Evolutionary conservation across 2,113 vertebrate genomes (phyloP).

Genomic region (Ranitomeya imitator): DNA sequence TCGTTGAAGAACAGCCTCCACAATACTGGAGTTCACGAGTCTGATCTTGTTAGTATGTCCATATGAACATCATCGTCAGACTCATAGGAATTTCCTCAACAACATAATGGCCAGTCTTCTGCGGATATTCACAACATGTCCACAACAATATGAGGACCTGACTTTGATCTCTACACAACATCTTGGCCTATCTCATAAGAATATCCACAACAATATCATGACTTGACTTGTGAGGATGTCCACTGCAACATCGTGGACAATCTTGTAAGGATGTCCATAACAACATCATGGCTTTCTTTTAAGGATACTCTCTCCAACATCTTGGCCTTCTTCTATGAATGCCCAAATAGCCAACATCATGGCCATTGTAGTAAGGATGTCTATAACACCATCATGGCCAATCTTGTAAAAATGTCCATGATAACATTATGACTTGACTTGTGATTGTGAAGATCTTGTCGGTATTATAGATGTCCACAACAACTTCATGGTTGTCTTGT

Average conservation of each 20-base stretch:
- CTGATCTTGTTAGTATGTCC: background rate
- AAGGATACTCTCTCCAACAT: too few species aligned
- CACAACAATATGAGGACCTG: background rate
- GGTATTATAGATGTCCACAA: too few species aligned
- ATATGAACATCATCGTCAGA: background rate
- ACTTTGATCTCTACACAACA: background rate
- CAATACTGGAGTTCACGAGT: too few species aligned
- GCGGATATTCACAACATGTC: background rate
- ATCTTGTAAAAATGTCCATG: too few species aligned
- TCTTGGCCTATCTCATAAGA: background rate
- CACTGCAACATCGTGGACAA: background rate
- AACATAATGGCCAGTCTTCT: background rate
- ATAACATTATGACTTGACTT: too few species aligned
- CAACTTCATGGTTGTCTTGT: too few species aligned
- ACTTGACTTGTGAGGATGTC: background rate
- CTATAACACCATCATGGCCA: too few species aligned
- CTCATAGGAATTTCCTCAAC: background rate
- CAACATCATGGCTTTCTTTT: background rate
- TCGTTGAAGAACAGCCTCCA: too few species aligned
- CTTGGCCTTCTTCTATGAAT: too few species aligned
- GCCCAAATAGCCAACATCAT: too few species aligned
- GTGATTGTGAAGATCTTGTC: too few species aligned
- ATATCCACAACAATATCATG: background rate
- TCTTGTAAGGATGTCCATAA: background rate
- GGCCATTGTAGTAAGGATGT: too few species aligned